Evolutionary conservation across 2,888 invertebrate genomes (phyloP).

Genomic region (Mellilla xanthometata): DNA sequence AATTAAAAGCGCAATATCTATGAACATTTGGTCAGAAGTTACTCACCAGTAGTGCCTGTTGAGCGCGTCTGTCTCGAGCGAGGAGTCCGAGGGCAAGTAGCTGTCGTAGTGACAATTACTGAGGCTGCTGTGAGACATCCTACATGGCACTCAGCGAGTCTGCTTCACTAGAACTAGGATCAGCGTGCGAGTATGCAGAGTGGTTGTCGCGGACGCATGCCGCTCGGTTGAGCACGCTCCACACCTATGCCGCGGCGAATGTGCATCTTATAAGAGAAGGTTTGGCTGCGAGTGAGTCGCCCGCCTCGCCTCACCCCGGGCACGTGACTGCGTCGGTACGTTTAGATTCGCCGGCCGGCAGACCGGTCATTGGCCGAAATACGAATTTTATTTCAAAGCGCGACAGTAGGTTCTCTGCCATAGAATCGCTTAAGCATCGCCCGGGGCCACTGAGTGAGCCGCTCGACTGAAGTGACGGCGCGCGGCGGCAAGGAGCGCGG

Average conservation of each 20-base stretch:
- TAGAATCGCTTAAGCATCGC: constrained; percentile 61
- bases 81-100: constrained; percentile 77
- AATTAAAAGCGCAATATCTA: no score
- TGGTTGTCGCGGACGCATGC: constrained; percentile 69
- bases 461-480: constrained; percentile 54
- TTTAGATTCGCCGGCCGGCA: constrained; percentile 72
- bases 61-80: constrained; percentile 77
- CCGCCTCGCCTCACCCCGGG: constrained; percentile 80
- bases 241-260: constrained; percentile 75
- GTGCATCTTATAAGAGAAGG: constrained; percentile 81
- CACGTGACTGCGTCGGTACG: constrained; percentile 77
- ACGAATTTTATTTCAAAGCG: constrained; percentile 61
- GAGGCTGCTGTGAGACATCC: constrained; percentile 80
- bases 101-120: constrained; percentile 74
- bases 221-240: constrained; percentile 70
- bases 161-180: constrained; percentile 63
- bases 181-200: constrained; percentile 54
- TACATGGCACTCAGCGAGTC: constrained; percentile 75
- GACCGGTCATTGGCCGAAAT: constrained; percentile 75
- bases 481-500: constrained; percentile 27
- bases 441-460: constrained; percentile 50
- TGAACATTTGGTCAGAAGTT: constrained; percentile 3
- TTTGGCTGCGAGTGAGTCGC: constrained; percentile 69
- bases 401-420: constrained; percentile 60
- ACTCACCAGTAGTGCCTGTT: constrained; percentile 79